Evolutionary conservation across 2,888 invertebrate species (phyloP), one percentile per base, ranked within the genome.

Genomic region (Gasteruption jaculator): DNA sequence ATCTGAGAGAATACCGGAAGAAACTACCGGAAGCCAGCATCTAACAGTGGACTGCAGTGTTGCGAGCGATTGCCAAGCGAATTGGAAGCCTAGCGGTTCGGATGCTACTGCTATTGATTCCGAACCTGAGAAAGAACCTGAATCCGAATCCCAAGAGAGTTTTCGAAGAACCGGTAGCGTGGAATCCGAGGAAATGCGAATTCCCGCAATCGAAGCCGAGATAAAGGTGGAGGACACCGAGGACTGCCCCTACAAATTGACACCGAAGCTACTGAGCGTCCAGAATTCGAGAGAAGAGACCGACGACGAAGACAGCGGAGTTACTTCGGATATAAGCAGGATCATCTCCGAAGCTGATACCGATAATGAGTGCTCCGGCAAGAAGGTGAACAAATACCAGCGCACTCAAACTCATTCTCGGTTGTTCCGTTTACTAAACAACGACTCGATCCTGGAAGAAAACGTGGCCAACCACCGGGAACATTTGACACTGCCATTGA

Each of bases 331-430:
- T 60, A 76, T 83, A 71, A 83, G 82, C 52, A 73, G 81, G 38
- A 80, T 79, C 47, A 76, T 82, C 47, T 83, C 83, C 1, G 83
- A 82, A 55, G 78, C 76, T 2, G 82, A 82, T 49, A 78, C 78
- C 0, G 82, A 82, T 55, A 74, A 78, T 0, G 83, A 83, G 45
- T 74, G 74, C 47, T 78, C 81, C 49, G 59, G 77, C 15, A 74
- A 73, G 24, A 81, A 78, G 54, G 72, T 77, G 60, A 76, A 75
- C 8, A 74, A 77, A 43, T 85, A 82, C 60, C 80, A 83, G 62
- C 73, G 85, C 37, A 83, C 84, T 3, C 79, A 83, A 24, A 85
- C 85, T 25, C 85, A 85, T 68, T 85, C 84, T 29, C 74, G 85
- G 49, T 70, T 85, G 14, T 84, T 82, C 55, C 79, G 80, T 55